Evolutionary conservation across 2,113 vertebrate genomes (phyloP).

Genomic region (Tragelaphus buxtoni): DNA sequence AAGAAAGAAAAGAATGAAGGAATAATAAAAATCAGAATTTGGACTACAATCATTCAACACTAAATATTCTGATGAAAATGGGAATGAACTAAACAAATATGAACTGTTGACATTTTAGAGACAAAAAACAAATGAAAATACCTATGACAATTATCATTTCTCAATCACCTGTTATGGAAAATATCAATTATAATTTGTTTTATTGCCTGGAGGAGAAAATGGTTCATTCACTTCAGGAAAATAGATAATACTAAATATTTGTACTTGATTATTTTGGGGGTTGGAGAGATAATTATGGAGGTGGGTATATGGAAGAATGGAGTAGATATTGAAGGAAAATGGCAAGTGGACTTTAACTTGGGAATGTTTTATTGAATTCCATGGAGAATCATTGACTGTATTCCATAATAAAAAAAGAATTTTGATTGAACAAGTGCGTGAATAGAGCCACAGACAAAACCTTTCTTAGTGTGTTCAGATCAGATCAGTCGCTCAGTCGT

Average conservation of each 20-base stretch:
- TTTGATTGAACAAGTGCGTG: not conserved
- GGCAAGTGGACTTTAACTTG: not conserved
- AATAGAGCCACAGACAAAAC: accelerated
- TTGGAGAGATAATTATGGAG: not conserved
- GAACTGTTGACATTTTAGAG: not conserved
- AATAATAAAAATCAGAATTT: not conserved
- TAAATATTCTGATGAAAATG: not conserved
- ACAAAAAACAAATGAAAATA: not conserved
- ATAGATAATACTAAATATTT: not conserved
- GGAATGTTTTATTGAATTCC: not conserved
- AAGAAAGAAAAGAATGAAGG: not conserved
- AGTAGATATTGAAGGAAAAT: not conserved
- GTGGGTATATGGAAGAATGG: accelerated
- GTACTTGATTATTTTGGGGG: not conserved
- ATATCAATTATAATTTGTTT: not conserved
- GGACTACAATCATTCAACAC: not conserved
- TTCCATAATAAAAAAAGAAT: not conserved
- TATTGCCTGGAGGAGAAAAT: not conserved
- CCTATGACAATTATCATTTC: not conserved
- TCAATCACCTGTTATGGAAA: not conserved
- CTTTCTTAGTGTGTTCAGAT: not conserved
- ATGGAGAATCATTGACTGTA: not conserved
- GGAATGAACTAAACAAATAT: not conserved
- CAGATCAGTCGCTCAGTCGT: too few relatives aligned
- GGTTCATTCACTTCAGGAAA: not conserved